phyloP scores from a whole-genome alignment of 1,140 invertebrate species.

The Apolygus lucorum region DNA sequence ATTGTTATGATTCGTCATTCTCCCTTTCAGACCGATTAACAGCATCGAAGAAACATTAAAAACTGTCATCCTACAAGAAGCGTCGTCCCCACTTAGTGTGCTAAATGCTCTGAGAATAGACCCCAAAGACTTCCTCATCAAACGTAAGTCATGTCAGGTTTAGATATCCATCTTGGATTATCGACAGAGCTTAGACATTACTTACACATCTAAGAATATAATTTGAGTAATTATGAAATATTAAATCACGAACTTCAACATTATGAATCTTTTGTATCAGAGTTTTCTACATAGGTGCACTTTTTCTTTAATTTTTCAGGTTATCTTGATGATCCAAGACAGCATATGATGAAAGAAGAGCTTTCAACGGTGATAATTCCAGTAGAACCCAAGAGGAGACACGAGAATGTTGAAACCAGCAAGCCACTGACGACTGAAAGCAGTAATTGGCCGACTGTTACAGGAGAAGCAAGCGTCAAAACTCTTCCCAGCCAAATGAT shows the following conservation, averaged over 20 bases:
- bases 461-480: not conserved
- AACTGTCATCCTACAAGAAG: constrained; percentile 56
- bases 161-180: not conserved
- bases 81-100: constrained; percentile 48
- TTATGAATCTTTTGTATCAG: too few relatives aligned
- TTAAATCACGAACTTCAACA: too few relatives aligned
- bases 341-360: constrained; percentile 19
- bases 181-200: too few relatives aligned
- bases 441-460: not conserved
- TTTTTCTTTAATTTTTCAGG: too few relatives aligned
- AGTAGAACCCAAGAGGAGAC: not conserved
- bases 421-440: constrained; percentile 7
- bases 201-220: too few relatives aligned
- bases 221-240: too few relatives aligned
- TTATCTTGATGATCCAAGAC: constrained; percentile 19
- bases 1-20: too few relatives aligned
- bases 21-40: constrained; percentile 46
- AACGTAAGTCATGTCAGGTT: constrained; percentile 43
- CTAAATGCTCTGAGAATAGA: constrained; percentile 55
- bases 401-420: not conserved
- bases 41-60: constrained; percentile 58
- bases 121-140: constrained; percentile 51
- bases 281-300: too few relatives aligned
- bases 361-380: not conserved
- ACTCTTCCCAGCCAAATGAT: constrained; percentile 42